These are phyloP conservation scores for Macaca fascicularis DNA, from an alignment of 2,113 vertebrate species.

Conservation along the genomic window T2T-MFA8v1.1 NC_088375.1:56429501-56430000, in stretches of 20 bases:
- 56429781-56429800: neutral
- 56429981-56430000: rapidly evolving
- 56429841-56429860: neutral
- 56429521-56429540: neutral
- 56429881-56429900: too few species aligned
- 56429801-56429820: neutral
- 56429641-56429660: too few species aligned
- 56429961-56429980: too few species aligned
- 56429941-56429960: too few species aligned
- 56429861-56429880: neutral
- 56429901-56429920: neutral
- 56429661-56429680: too few species aligned
- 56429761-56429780: neutral
- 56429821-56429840: neutral
- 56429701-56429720: neutral
- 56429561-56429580: neutral
- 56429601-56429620: neutral
- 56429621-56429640: neutral
- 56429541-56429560: neutral
- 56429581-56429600: neutral
- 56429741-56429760: neutral
- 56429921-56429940: rapidly evolving
- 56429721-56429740: rapidly evolving
- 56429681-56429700: neutral
- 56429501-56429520: neutral